phyloP scores from a whole-genome alignment of 2,888 invertebrate genomes.

The Drosophila paranaensis region DNA sequence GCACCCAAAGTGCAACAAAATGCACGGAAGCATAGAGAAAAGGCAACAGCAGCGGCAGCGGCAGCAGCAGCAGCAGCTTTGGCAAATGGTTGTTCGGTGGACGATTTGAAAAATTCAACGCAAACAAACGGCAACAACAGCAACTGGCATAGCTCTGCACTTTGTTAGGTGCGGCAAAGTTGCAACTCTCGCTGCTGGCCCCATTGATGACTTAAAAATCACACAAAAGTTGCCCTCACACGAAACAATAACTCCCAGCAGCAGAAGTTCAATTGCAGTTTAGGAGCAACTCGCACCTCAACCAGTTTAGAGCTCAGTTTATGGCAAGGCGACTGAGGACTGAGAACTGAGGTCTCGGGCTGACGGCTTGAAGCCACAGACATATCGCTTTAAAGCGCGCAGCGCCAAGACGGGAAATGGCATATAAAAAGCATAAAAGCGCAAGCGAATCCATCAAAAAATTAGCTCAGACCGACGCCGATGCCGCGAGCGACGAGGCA shows the following conservation, averaged over 20 bases:
- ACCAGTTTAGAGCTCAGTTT: slow-evolving; percentile 19
- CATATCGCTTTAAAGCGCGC: slow-evolving; percentile 18
- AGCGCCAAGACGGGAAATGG: not conserved
- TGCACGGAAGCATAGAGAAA: slow-evolving; percentile 59
- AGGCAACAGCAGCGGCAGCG: slow-evolving; percentile 30
- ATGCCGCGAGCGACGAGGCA: slow-evolving; percentile 45
- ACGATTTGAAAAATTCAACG: slow-evolving; percentile 72
- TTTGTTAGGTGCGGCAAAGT: slow-evolving; percentile 27
- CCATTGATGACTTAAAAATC: slow-evolving; percentile 60
- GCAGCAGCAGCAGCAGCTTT: slow-evolving; percentile 50
- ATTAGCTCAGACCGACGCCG: slow-evolving; percentile 50
- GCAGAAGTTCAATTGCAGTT: slow-evolving; percentile 35
- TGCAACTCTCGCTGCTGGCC: slow-evolving; percentile 19
- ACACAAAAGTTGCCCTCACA: slow-evolving; percentile 55
- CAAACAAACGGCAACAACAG: slow-evolving; percentile 48
- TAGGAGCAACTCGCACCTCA: slow-evolving; percentile 10
- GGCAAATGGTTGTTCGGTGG: slow-evolving; percentile 62
- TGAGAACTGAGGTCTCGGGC: too few species aligned
- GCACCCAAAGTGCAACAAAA: slow-evolving; percentile 66
- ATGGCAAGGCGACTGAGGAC: not conserved
- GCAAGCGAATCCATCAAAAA: slow-evolving; percentile 63
- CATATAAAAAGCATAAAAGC: slow-evolving; percentile 26
- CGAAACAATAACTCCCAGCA: slow-evolving; percentile 44
- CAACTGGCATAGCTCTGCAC: slow-evolving; percentile 41
- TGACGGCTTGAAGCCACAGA: slow-evolving; percentile 28